Evolutionary conservation across 2,797 vertebrate genomes (phyloP).

Genomic region (Sciurus carolinensis): DNA sequence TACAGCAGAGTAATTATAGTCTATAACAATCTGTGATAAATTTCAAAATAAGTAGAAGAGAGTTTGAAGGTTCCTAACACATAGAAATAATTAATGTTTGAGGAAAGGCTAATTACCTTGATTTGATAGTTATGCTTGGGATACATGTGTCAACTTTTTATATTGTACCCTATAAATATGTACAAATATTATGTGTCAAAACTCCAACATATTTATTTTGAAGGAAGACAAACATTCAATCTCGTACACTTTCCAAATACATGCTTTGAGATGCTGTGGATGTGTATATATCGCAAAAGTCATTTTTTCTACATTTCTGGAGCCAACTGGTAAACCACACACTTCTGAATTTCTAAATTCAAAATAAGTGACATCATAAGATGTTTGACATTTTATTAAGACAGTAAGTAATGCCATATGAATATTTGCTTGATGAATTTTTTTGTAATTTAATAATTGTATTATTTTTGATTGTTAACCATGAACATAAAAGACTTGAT

Average conservation of each 20-base stretch:
- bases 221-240: neutral
- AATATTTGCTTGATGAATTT: neutral
- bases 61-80: neutral
- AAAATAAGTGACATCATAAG: neutral
- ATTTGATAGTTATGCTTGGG: neutral
- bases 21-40: neutral
- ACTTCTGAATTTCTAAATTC: constrained; percentile 9
- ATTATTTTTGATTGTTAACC: constrained; percentile 41
- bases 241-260: neutral
- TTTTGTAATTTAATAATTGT: neutral
- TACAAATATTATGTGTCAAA: neutral
- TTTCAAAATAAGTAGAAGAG: neutral
- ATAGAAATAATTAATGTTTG: neutral
- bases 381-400: neutral
- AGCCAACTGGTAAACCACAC: neutral
- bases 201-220: neutral
- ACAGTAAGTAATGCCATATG: constrained; percentile 23
- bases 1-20: neutral
- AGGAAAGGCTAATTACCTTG: neutral
- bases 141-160: neutral
- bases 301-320: neutral
- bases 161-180: neutral
- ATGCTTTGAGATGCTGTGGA: neutral
- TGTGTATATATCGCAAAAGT: neutral
- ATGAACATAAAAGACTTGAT: neutral